Evolutionary conservation across 1,140 invertebrate species (phyloP), one percentile per base, ranked within the genome.

Genomic region (Plutomurus gul): DNA sequence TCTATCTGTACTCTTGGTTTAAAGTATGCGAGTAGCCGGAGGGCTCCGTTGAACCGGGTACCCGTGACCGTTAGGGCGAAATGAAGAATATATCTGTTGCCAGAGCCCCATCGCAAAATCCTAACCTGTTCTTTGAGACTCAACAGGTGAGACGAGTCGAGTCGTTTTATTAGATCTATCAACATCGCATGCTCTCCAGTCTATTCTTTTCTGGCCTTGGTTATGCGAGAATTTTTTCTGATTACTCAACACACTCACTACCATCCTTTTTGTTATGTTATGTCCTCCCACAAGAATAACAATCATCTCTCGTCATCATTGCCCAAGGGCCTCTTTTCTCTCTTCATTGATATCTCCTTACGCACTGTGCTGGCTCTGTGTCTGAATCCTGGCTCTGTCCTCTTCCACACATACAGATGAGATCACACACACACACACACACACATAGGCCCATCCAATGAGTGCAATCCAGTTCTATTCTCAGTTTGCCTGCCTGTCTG

Each of bases 31-130:
- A 37, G 25, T 78, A 33, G 81, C 79, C 79, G 18, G 25, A 78
- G 78, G 81, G 51, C 65, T 46, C 51, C 74, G 78, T 80, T 81
- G 82, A 83, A 83, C 76, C 82, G 82, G 82, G 82, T 83, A 83
- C 82, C 81, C 81, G 74, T 83, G 82, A 83, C 82, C 82, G 82
- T 83, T 83, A 83, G 76, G 51, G 75, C 76, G 74, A 81, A 75
- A 78, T 36, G 40, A 78, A 78, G 60, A 43, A 47, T 56, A 65
- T 60, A 40, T 74, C 39, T 76, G 75, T 80, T 77, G 74, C 74
- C 60, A 75, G 25, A 71, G 60, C 37, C 39, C 43, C 74, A 40
- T 79, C 60, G 78, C 78, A 75, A 79, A 79, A 75, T 75, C 27
- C 47, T 47, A 75, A 70, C 77, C 43, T 79, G 49, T 60, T 79